Base-by-base conservation (phyloP, 1,140 invertebrate genomes). In the Armadillidium nasatum region DNA sequence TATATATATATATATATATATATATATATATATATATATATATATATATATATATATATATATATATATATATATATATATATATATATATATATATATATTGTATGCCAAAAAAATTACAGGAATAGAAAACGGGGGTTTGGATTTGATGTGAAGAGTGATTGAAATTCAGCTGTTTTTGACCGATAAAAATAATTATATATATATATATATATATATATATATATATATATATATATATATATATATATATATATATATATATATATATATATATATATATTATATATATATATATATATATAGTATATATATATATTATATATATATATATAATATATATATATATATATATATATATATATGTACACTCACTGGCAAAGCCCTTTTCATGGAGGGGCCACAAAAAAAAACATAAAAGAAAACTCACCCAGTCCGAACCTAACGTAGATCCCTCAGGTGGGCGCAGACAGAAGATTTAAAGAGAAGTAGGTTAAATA, bases 211-310 rank as follows among this genome's bases (percentile, higher is more conserved):
- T 60, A 60, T 60, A 60, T 60, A 60, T 60, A 60, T 60, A 60
- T 60, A 60, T 60, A 60, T 60, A 60, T 60, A 60, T 60, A 60
- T 60, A 60, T 60, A 60, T 60, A 60, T 60, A 60, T 60, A 60
- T 60, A 60, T 60, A 60, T 60, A 60, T 13, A 13, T 19, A 15
- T 60, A 15, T 19, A 15, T 13, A 60, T 60, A 50, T 50, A 50
- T 50, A 10, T 60, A 13, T 60, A 33, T 33, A 1, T 33, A 33
- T 6, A 33, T 33, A 33, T 33, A 33, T 33, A 33, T 33, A 33
- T 33, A 33, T 33, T 33, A 33, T 33, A 33, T 33, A 33, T 33
- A 33, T 33, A 33, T 33, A 33, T 33, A 33, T 33, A 33, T 33
- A 33, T 33, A 33, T 33, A 33, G n/a, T 33, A 33, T 33, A 33